Conservation (phyloP, 2,113 vertebrate genomes). For the Sula dactylatra region DNA sequence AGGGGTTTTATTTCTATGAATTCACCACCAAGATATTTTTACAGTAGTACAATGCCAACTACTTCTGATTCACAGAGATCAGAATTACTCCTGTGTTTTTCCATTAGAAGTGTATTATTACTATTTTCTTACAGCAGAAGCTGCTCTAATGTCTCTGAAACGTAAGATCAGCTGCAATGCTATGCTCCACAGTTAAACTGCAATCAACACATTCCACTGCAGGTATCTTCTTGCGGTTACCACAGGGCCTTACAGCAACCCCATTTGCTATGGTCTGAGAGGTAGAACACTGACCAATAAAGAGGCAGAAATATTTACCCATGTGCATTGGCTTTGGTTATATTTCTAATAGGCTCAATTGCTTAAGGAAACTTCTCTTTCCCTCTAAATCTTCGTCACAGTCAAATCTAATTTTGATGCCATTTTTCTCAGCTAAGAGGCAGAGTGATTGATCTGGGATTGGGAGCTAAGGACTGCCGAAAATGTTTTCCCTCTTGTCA, state of each 20-base stretch:
- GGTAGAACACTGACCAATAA: neutral
- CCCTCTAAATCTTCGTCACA: neutral
- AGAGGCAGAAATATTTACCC: neutral
- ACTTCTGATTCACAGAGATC: neutral
- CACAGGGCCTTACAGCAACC: neutral
- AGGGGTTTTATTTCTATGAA: neutral
- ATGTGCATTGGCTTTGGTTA: neutral
- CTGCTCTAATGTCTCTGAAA: neutral
- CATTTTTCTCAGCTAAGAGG: conserved; percentile 1
- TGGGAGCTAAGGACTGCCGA: neutral
- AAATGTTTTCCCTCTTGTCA: neutral
- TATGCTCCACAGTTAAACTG: neutral
- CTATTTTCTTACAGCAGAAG: neutral
- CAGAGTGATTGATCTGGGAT: conserved; percentile 10
- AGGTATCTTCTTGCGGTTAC: neutral
- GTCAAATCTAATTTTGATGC: conserved; percentile 42
- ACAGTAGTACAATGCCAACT: neutral
- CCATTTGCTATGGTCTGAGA: neutral
- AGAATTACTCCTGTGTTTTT: neutral
- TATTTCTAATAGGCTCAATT: neutral
- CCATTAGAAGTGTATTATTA: neutral
- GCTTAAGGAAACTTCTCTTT: conserved; percentile 14
- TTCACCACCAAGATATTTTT: neutral
- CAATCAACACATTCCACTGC: neutral
- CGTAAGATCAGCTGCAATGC: neutral